Percentiles rank a stretch among this genome's conserved stretches.
Evolutionary conservation across 2,797 vertebrate genomes (phyloP).

Genomic region (Argentina silus): DNA sequence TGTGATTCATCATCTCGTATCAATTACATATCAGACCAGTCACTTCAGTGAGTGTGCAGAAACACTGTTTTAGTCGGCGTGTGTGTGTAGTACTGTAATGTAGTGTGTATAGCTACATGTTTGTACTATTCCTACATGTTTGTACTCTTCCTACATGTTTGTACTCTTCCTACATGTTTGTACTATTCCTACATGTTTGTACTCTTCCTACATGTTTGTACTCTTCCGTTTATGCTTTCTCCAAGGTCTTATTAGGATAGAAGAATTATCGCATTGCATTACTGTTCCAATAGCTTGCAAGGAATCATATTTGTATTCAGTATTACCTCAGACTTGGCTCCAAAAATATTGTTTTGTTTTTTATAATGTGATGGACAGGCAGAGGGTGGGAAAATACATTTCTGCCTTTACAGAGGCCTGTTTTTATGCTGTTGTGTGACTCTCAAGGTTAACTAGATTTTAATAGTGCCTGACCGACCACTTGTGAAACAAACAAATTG

Average conservation of each 20-base stretch:
- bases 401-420: not conserved
- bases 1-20: constrained; percentile 36
- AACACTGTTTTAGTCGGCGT: not conserved
- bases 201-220: too few species aligned
- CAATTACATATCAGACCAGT: constrained; percentile 20
- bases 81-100: constrained; percentile 2
- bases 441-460: constrained; percentile 30
- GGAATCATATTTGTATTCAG: not conserved
- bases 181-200: too few species aligned
- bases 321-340: not conserved
- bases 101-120: not conserved
- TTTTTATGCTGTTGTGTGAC: not conserved
- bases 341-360: not conserved
- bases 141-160: too few species aligned
- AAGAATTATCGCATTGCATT: not conserved
- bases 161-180: too few species aligned
- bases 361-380: not conserved
- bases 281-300: not conserved
- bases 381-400: not conserved
- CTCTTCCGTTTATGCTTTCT: not conserved
- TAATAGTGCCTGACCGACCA: constrained; percentile 18
- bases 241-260: not conserved
- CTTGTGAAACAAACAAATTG: constrained; percentile 11
- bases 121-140: too few species aligned
- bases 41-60: constrained; percentile 11